Base-by-base conservation (phyloP, 2,888 invertebrate species). In the Synergus japonicus region DNA sequence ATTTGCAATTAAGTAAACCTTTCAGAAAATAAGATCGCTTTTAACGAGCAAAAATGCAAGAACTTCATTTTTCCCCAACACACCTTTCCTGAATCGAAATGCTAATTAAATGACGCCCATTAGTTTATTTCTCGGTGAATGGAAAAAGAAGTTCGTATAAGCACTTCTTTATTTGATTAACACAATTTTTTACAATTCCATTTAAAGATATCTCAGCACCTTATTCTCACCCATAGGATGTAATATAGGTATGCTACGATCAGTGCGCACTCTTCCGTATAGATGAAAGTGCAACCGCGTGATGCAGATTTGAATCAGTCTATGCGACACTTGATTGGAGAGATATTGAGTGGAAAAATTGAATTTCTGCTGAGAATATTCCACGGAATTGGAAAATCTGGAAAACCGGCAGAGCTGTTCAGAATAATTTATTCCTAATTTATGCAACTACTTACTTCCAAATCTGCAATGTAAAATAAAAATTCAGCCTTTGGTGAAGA, bases 331-430 rank as follows among this genome's bases (percentile, higher is more conserved):
- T 78, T 79, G 79, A 81, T 81, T 73, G 79, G 44, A 76, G 29
- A 12, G 67, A 44, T 22, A 78, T 78, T 79, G 81, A 79, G 54
- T 76, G 58, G 76, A 78, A 82, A 78, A 80, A 82, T 82, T 82
- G 44, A 78, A 81, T 83, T 81, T 80, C 54, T 76, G 66, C 46
- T 13, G 65, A 37, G 49, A 46, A 63, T 37, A 5, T 54, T 44
- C 46, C 22, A 8, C 44, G 46, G 8, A 46, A 22, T 46, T 22
- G 67, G 22, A 22, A 67, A 67, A 67, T 67, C 67, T 67, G 22
- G 18, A 66, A 66, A 67, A 67, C 44, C 9, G 18, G 43, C 22
- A 46, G 44, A 18, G 15, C 29, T 15, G 44, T 67, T 29, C 15
- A 44, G 43, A 67, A 67, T 46, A 46, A 67, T 46, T 67, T 67